Base-by-base conservation (phyloP, 2,797 vertebrate species). In the Rhadinocentrus ornatus region DNA sequence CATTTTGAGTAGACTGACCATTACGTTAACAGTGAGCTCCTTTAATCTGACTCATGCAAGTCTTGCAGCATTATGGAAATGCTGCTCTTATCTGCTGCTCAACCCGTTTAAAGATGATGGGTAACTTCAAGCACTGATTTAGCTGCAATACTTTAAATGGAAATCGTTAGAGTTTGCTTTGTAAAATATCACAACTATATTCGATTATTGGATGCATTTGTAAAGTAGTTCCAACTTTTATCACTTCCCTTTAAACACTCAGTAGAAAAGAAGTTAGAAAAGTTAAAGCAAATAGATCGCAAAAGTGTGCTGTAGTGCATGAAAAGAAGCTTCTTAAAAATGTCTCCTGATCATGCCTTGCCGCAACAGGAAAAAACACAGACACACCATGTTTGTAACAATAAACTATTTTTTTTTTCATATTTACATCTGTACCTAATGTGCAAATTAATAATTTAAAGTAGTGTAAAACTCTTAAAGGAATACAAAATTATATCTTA, bases 371-470 rank as follows among this genome's bases (percentile, higher is more conserved):
- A 83, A 93, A 93, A 77, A 89, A 94, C 95, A 89, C 91, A 94
- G 94, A 96, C 84, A 92, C 89, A 87, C 80, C 71, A 82, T 78
- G 84, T 94, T 92, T 95, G 93, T 93, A 95, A 94, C 93, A 95
- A 96, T 94, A 95, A 92, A 96, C 91, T 93, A 94, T 93, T 94
- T 91, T 93, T 93, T 91, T 91, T 91, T 86, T 90, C 87, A 93
- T 93, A 95, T 91, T 94, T 92, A 95, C 91, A 95, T 92, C 85
- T 92, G 92, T 94, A 94, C 92, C 83, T 90, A 93, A 93, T 94
- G 95, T 95, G 95, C 93, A 96, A 96, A 97, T 94, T 89, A 95
- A 95, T 93, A 93, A 93, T 91, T 93, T 91, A 88, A 94, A 91
- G 82, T 93, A 93, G 91, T 94, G 93, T 94, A 90, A 94, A 90